A percentile compares a stretch with the other conserved stretches of the same genome.
Evolutionary conservation across 2,113 vertebrate species (phyloP).

Genomic region (Perccottus glenii): DNA sequence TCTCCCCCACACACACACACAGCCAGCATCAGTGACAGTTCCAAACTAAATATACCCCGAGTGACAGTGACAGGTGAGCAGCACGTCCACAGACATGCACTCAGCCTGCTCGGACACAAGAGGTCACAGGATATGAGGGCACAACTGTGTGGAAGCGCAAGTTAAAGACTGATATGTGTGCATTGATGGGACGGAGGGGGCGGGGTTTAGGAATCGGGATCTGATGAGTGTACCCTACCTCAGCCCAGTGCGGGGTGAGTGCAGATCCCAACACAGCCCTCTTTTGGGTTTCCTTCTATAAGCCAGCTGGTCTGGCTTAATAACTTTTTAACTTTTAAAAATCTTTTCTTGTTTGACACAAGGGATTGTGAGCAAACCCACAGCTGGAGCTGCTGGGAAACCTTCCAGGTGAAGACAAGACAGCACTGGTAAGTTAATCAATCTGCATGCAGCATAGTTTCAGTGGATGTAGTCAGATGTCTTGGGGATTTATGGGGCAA

Average conservation of each 20-base stretch:
- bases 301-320: slow-evolving; percentile 81
- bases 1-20: slow-evolving; percentile 14
- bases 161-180: slow-evolving; percentile 6
- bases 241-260: slow-evolving; percentile 33
- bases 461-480: not conserved
- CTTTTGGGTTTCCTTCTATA: slow-evolving; percentile 55
- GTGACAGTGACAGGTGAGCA: slow-evolving; percentile 66
- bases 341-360: slow-evolving; percentile 61
- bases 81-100: slow-evolving; percentile 43
- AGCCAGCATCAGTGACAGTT: slow-evolving; percentile 65
- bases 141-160: slow-evolving; percentile 13
- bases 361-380: slow-evolving; percentile 55
- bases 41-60: slow-evolving; percentile 67
- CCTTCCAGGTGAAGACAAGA: slow-evolving; percentile 69
- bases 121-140: slow-evolving; percentile 56
- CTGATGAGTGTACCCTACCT: slow-evolving; percentile 23
- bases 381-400: slow-evolving; percentile 75
- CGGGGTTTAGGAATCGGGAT: slow-evolving; percentile 31
- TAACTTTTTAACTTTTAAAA: not conserved
- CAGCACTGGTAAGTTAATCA: slow-evolving; percentile 52
- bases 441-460: not conserved
- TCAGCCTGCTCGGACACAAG: slow-evolving; percentile 40
- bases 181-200: slow-evolving; percentile 19
- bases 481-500: no score
- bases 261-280: slow-evolving; percentile 62